Evolutionary conservation across 1,140 invertebrate species (phyloP), one percentile per base, ranked within the genome.

Genomic region (Leptoteleia sp.): DNA sequence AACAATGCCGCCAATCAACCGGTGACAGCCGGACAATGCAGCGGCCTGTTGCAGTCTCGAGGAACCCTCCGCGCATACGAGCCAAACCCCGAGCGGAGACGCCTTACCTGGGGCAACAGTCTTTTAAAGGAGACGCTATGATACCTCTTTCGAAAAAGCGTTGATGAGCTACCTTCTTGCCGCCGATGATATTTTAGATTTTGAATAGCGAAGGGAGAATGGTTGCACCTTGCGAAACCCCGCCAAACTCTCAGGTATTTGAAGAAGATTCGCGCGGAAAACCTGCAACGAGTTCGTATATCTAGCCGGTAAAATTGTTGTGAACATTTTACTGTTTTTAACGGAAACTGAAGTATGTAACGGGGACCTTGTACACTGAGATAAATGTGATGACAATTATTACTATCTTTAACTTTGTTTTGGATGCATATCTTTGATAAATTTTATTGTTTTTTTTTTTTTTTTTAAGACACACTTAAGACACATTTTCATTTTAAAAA

Each of bases 1-100:
- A 76, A 86, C 82, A 86, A 86, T 84, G 75, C 61, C 64, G 42
- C 84, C 85, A 85, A 86, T 85, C 84, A 83, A 85, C 80, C 81
- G 77, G 82, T 83, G 83, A 86, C 84, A 84, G 81, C 75, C 54
- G 54, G 67, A 82, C 73, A 83, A 82, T 84, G 75, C 59, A 54
- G 62, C 47, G 55, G 76, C 35, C 80, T 79, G 75, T 77, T 79
- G 76, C 78, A 81, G 68, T 47, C 80, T 71, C 62, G 38, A 71
- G 25, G 52, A 61, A 72, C 77, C 57, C 75, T 77, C 42, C 17
- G 52, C 43, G 16, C 12, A 38, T 27, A 59, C 43, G 59, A 67
- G 16, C 43, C 22, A 27, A 40, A 37, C 6, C 40, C 42, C 35
- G 25, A 43, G 45, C 45, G 57, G 43, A 19, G 19, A 16, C 45